Evolutionary conservation across 2,113 vertebrate genomes (phyloP), one percentile per base, ranked within the genome.

Genomic region (Tringa solitaria): DNA sequence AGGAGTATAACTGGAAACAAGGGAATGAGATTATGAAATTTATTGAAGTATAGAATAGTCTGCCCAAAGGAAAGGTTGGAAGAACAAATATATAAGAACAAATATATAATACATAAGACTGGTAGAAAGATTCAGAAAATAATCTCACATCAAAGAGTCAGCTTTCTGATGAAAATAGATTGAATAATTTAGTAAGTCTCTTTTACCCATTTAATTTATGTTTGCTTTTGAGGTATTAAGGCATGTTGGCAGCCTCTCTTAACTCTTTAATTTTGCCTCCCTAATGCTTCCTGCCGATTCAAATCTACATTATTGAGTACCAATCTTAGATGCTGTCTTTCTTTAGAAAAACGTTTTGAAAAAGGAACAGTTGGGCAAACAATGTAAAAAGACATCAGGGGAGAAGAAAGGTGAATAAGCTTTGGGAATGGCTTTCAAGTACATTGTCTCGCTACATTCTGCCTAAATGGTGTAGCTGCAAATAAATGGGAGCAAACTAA

Each of bases 221-320:
- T 95, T 95, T 96, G 68, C 83, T 92, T 95, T 93, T 94, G 83
- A 78, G 72, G 27, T 90, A 78, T 57, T 75, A 68, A 67, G 51
- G 69, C 30, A 89, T 84, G 65, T 72, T 95, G 90, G 73, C 88
- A 92, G 54, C 67, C 22, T 92, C 48, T 93, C 85, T 90, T 84
- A 86, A 83, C 33, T 88, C 51, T 70, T 69, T 78, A 63, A 64
- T 93, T 92, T 78, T 94, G 69, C 61, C 32, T 90, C 30, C 39
- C 35, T 93, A 81, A 41, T 90, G 35, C 48, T 96, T 93, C 53
- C 73, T 90, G 74, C 73, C 1, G 7, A 70, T 92, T 90, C 53
- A 46, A 64, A 92, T 81, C 73, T 93, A 19, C 5, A 1, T 86
- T 70, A 50, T 39, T 80, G 72, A 59, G 33, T 70, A 59, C 59